These are phyloP conservation scores for Gallirallus australis DNA, from an alignment of 2,797 vertebrate genomes.

Conservation along the genomic window DNA sequence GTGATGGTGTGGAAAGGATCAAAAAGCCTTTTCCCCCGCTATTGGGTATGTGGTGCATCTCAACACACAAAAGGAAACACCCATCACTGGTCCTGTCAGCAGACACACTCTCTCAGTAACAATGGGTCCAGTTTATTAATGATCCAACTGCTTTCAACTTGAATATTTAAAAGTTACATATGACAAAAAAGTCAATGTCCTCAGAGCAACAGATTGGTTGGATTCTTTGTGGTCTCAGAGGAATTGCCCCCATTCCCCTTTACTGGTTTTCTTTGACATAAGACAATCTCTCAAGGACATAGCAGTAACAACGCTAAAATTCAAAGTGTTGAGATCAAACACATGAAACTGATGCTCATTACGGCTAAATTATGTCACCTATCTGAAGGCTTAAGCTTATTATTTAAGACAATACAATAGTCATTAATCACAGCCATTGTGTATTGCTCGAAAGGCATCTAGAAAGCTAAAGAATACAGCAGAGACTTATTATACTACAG, in stretches of 20 bases:
- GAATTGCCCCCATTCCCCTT: slow-evolving; percentile 21
- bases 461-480: slow-evolving; percentile 26
- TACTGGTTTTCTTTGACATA: background rate
- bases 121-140: background rate
- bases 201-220: background rate
- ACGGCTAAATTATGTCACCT: slow-evolving; percentile 40
- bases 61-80: slow-evolving; percentile 14
- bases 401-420: slow-evolving; percentile 58
- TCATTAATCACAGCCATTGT: slow-evolving; percentile 59
- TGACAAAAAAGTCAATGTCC: background rate
- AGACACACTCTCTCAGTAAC: background rate
- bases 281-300: slow-evolving; percentile 47
- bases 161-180: background rate
- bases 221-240: slow-evolving; percentile 11
- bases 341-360: slow-evolving; percentile 19
- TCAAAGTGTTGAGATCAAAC: slow-evolving; percentile 47
- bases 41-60: background rate
- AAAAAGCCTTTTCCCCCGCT: background rate
- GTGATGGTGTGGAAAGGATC: background rate
- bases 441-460: background rate
- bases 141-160: background rate
- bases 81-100: background rate
- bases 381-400: slow-evolving; percentile 42
- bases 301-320: background rate
- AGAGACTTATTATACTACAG: slow-evolving; percentile 36